A percentile compares a stretch with the other conserved stretches of the same genome.
phyloP scores from a whole-genome alignment of 2,113 vertebrate genomes.

The Lepus americanus region DNA sequence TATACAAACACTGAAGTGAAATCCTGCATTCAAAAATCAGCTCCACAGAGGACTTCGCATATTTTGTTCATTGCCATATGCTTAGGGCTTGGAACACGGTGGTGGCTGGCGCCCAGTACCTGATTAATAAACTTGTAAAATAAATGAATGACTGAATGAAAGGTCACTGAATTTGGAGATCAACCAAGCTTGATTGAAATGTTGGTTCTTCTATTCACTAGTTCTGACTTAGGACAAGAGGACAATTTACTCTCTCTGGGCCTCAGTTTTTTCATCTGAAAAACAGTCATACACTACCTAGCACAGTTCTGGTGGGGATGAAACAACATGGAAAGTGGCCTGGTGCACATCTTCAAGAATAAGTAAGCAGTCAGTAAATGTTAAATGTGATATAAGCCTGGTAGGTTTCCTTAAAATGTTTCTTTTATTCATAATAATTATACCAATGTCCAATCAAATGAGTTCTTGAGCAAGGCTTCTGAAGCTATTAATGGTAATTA shows the following conservation, averaged over 20 bases:
- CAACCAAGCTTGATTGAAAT: not conserved
- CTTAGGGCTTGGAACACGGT: not conserved
- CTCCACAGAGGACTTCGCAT: not conserved
- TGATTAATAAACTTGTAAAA: constrained; percentile 5
- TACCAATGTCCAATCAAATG: constrained; percentile 81
- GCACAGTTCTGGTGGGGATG: not conserved
- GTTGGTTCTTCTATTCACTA: not conserved
- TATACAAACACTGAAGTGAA: not conserved
- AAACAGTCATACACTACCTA: not conserved
- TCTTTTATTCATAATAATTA: constrained; percentile 72
- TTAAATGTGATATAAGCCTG: constrained; percentile 64
- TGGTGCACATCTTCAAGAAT: not conserved
- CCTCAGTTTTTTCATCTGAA: constrained; percentile 29
- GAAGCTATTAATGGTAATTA: constrained; percentile 73
- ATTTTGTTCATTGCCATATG: not conserved
- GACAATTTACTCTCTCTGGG: not conserved
- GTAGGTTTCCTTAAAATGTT: constrained; percentile 49
- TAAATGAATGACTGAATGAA: constrained; percentile 14
- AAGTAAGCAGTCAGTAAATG: not conserved
- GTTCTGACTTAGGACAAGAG: constrained; percentile 52
- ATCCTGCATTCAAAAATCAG: constrained; percentile 40
- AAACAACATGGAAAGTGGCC: not conserved
- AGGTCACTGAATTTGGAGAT: not conserved
- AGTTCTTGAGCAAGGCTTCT: constrained; percentile 71
- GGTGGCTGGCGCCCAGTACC: not conserved